Evolutionary conservation across 2,888 invertebrate genomes (phyloP), one percentile per base, ranked within the genome.

Genomic region (Cryptus armator): DNA sequence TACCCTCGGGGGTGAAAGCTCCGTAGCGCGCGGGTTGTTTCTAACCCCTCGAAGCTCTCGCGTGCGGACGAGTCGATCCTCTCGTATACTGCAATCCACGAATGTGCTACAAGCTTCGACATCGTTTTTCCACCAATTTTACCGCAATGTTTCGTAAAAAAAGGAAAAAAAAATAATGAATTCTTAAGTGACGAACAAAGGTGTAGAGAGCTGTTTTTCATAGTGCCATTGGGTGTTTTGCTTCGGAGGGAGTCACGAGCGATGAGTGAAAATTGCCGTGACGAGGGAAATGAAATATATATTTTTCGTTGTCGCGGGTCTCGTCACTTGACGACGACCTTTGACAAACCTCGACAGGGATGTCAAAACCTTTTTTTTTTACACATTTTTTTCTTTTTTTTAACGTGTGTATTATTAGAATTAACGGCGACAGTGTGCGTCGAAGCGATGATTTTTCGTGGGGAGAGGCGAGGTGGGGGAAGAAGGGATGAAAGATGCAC

Each of bases 41-140:
- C 59, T 78, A 78, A 78, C 68, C 79, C 62, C 53, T 14, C 37
- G 24, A 51, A 5, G 76, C 37, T 37, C 44, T 29, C 5, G n/a
- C 46, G 44, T 62, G 67, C 24, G 84, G 84, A 85, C 84, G 84
- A 85, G 84, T 85, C 84, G 84, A 85, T 78, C 81, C 64, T 76
- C 64, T 51, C 9, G 59, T 56, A 7, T 67, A n/a, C 37, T 9
- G 19, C 44, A 19, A 67, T 32, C 56, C 77, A 43, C 37, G 51
- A 32, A 24, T 0, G 19, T 24, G 10, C 24, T 24, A 12, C 19
- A 19, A 16, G 16, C 53, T 9, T 16, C 53, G 2, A 10, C 24
- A 12, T 24, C 56, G 56, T 24, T 56, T 5, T 1, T 24, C 56
- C 0, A 19, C 48, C 29, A 53, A 14, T 9, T 43, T 19, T 44